Percentiles rank a stretch among this genome's conserved stretches.
These are phyloP conservation scores for Notothenia rossii DNA, from an alignment of 2,113 vertebrate species.

Conservation along the genomic window DNA sequence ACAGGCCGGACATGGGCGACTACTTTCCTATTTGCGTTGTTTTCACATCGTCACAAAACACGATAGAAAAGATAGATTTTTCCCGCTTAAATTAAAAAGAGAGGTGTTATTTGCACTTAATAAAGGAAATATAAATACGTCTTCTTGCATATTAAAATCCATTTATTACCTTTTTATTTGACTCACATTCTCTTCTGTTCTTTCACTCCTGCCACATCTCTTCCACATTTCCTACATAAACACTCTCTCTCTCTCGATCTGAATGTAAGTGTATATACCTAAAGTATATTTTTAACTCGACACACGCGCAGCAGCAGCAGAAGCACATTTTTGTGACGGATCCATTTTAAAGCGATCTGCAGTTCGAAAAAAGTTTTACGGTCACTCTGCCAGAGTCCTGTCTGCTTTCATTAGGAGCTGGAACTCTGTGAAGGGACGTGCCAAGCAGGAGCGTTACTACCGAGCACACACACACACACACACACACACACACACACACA, in stretches of 20 bases:
- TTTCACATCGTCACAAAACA: too few species aligned
- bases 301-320: constrained; percentile 27
- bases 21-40: too few species aligned
- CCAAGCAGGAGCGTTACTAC: constrained; percentile 65
- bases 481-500: constrained; percentile 24
- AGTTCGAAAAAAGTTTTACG: constrained; percentile 53
- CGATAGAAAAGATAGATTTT: too few species aligned
- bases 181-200: not conserved
- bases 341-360: constrained; percentile 70
- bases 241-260: not conserved
- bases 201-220: not conserved
- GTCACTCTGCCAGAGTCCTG: constrained; percentile 69
- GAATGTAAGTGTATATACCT: not conserved
- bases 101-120: too few species aligned
- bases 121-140: not conserved
- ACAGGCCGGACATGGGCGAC: too few species aligned
- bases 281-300: constrained; percentile 37
- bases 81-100: too few species aligned
- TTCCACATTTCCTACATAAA: constrained; percentile 12
- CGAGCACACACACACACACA: constrained; percentile 38
- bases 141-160: not conserved
- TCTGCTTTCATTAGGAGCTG: constrained; percentile 71
- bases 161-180: not conserved
- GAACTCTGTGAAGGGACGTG: constrained; percentile 48
- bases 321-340: constrained; percentile 55